Base-by-base conservation (phyloP, 2,797 vertebrate species). In the Scomberomorus guttatus region DNA sequence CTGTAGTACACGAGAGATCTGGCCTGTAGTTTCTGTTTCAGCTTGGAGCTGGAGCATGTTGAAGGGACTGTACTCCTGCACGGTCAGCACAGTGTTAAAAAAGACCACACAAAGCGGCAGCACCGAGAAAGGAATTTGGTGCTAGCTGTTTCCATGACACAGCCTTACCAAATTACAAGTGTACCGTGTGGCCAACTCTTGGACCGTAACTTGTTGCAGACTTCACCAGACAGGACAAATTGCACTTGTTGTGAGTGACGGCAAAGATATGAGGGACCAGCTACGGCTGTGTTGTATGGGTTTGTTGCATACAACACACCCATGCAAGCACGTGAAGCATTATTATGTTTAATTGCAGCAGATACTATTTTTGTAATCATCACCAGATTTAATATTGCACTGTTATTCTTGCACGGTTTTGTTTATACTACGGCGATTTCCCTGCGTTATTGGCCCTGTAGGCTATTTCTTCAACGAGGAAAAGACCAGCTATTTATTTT, bases 131-230 rank as follows among this genome's bases (percentile, higher is more conserved):
- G 86, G 83, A 84, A 86, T 91, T 90, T 83, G 68, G 82, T 84
- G 66, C 77, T 75, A 58, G 84, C 86, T 75, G 89, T 91, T 92
- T 84, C 86, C 71, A 82, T 79, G 80, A 81, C 7, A 62, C 79
- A 82, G 77, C 61, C 77, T 59, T 85, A 82, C 88, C 61, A 89
- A 84, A 89, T 85, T 87, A 90, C 84, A 84, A 58, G 73, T 83
- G 44, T 60, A 67, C 46, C 0, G 29, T 75, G 65, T 85, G 65
- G 51, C 56, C 29, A 24, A 68, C 62, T 55, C 51, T 67, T 32
- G 29, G 59, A 64, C 50, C 56, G 55, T 46, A 15, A 69, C 67
- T 57, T 81, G 75, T 54, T 75, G 61, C 34, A 55, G 18, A 76
- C 20, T 56, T 58, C 57, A 58, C 46, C 55, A 72, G 14, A 66